A percentile compares a stretch with the other conserved stretches of the same genome.
Conservation (phyloP, 2,888 invertebrate species). For the Synergus japonicus region DNA sequence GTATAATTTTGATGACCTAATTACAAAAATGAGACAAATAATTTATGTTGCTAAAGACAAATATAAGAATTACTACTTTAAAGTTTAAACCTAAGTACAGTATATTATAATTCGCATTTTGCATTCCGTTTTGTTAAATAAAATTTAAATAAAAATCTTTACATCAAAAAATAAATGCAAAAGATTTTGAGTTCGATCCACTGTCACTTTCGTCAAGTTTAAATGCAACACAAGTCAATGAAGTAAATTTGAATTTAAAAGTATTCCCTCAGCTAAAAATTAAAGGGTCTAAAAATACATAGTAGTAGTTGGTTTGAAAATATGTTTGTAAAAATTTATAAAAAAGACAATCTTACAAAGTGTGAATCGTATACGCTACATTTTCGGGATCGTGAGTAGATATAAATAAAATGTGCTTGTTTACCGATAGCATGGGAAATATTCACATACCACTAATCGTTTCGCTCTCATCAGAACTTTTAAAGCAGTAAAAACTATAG, state of each 20-base stretch:
- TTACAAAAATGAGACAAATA: conserved; percentile 19
- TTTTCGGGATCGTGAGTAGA: conserved; percentile 35
- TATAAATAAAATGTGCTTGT: conserved; percentile 35
- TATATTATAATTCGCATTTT: not conserved
- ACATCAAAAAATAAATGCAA: conserved; percentile 43
- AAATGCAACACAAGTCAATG: not conserved
- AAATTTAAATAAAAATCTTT: not conserved
- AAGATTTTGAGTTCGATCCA: conserved; percentile 22
- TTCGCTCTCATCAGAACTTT: conserved; percentile 57
- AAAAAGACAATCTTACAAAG: conserved; percentile 56
- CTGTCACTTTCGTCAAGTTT: conserved; percentile 9
- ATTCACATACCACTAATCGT: conserved; percentile 62
- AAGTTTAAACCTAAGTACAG: conserved; percentile 11
- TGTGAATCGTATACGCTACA: conserved; percentile 46
- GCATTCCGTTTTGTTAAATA: conserved; percentile 36
- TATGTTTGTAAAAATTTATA: conserved; percentile 63
- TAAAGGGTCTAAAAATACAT: conserved; percentile 39
- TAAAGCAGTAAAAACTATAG: too few species aligned
- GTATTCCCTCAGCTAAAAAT: conserved; percentile 26
- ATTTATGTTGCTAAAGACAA: not conserved
- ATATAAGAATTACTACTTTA: not conserved
- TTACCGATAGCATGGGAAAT: conserved; percentile 63
- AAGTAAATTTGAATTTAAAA: not conserved
- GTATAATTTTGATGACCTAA: conserved; percentile 34
- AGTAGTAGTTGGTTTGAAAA: conserved; percentile 49